phyloP scores from a whole-genome alignment of 2,797 vertebrate species.

The Crenichthys baileyi region DNA sequence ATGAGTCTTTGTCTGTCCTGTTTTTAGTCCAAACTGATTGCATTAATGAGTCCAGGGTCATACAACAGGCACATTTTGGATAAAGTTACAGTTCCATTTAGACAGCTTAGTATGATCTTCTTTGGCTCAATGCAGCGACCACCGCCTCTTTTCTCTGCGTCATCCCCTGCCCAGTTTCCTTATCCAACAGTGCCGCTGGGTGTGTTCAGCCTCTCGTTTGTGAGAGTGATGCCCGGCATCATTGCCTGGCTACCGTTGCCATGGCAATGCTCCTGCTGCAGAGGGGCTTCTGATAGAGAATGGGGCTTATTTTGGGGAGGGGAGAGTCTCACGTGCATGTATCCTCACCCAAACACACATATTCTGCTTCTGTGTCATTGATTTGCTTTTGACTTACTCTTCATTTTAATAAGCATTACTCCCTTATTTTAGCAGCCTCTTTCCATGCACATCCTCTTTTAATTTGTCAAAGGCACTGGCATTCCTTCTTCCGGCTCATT shows the following conservation, averaged over 20 bases:
- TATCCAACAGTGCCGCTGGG: conserved; percentile 25
- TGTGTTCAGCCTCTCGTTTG: conserved; percentile 40
- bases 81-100: no score
- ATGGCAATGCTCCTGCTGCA: conserved; percentile 60
- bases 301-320: conserved; percentile 13
- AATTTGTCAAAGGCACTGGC: not conserved
- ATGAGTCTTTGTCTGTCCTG: not conserved
- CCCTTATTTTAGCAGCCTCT: not conserved
- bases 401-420: conserved; percentile 3
- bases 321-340: conserved; percentile 36
- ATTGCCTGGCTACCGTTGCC: conserved; percentile 62
- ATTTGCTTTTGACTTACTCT: conserved; percentile 12
- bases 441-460: not conserved
- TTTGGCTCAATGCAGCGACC: conserved; percentile 1
- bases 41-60: not conserved
- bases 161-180: conserved; percentile 3
- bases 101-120: not conserved
- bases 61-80: not conserved
- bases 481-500: conserved; percentile 25
- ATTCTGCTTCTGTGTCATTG: conserved; percentile 8
- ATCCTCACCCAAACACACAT: conserved; percentile 26
- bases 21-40: not conserved
- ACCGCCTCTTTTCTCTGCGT: not conserved
- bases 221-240: conserved; percentile 62
- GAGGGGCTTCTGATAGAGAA: conserved; percentile 35